Evolutionary conservation across 1,140 invertebrate genomes (phyloP).

Genomic region (Heliothis virescens): DNA sequence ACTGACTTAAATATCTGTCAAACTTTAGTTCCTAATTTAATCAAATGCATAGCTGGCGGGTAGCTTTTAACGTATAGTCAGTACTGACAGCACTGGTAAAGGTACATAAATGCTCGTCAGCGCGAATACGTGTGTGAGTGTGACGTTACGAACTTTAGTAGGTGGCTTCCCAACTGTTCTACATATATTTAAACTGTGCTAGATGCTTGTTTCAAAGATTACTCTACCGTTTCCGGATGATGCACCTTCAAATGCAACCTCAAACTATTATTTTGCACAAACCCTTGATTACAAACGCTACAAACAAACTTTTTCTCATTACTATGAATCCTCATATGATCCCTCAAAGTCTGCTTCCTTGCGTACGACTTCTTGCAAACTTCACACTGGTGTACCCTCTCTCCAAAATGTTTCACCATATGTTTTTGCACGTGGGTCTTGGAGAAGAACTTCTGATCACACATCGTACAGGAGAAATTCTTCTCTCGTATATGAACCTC

Average conservation of each 20-base stretch:
- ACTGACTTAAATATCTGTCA: too few relatives aligned
- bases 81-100: too few relatives aligned
- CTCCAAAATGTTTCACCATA: slow-evolving; percentile 88
- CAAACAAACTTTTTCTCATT: slow-evolving; percentile 71
- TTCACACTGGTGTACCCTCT: slow-evolving; percentile 90
- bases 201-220: background rate
- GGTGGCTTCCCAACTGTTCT: too few relatives aligned
- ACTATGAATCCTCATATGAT: slow-evolving; percentile 86
- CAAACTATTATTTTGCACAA: slow-evolving; percentile 74
- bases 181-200: too few relatives aligned
- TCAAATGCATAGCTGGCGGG: too few relatives aligned
- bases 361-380: slow-evolving; percentile 89
- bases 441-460: slow-evolving; percentile 78
- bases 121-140: too few relatives aligned
- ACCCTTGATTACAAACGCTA: slow-evolving; percentile 65
- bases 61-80: too few relatives aligned
- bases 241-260: slow-evolving; percentile 73
- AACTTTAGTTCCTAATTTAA: too few relatives aligned
- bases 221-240: slow-evolving; percentile 55
- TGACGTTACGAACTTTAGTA: too few relatives aligned
- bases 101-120: too few relatives aligned
- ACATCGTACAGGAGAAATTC: slow-evolving; percentile 74
- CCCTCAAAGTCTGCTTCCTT: slow-evolving; percentile 85
- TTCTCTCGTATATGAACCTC: slow-evolving; percentile 78
- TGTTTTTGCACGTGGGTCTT: slow-evolving; percentile 78